A percentile compares a stretch with the other conserved stretches of the same genome.
These are phyloP conservation scores for Euborellia annulipes DNA, from an alignment of 1,140 invertebrate genomes.

Conservation along the genomic window DNA sequence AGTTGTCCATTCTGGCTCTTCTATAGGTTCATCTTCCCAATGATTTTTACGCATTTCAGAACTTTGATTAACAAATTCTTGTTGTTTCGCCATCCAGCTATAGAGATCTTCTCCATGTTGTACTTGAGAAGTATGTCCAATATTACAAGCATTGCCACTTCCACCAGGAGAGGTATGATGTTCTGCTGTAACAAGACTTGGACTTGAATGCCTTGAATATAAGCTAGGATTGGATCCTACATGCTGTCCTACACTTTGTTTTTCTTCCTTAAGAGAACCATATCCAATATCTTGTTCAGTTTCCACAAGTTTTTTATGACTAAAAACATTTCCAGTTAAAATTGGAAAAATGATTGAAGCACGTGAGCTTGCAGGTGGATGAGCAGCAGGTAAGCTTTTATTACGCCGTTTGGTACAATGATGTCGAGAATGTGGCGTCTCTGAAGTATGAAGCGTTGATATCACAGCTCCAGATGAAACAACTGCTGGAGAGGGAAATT, in stretches of 20 bases:
- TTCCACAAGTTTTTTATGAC: not conserved
- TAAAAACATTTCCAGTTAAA: constrained; percentile 22
- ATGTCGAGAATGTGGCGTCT: no score
- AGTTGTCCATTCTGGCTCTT: no score
- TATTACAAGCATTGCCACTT: no score
- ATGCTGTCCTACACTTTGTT: constrained; percentile 29
- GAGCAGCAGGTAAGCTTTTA: constrained; percentile 40
- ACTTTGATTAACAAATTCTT: constrained; percentile 38
- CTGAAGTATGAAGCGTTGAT: no score
- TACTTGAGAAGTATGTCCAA: no score
- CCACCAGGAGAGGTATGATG: no score
- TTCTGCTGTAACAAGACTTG: no score
- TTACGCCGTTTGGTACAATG: no score
- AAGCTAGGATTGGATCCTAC: constrained; percentile 43
- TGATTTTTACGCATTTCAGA: no score
- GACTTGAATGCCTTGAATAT: constrained; percentile 21
- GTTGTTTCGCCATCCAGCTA: constrained; percentile 89
- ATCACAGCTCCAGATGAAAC: no score
- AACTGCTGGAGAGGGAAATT: no score
- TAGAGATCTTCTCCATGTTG: constrained; percentile 67
- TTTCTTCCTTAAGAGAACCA: constrained; percentile 55
- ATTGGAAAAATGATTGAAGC: constrained; percentile 62
- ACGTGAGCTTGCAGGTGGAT: constrained; percentile 49
- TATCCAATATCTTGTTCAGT: constrained; percentile 29
- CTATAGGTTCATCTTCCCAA: no score